phyloP scores from a whole-genome alignment of 2,113 vertebrate species.

The Myxocyprinus asiaticus region DNA sequence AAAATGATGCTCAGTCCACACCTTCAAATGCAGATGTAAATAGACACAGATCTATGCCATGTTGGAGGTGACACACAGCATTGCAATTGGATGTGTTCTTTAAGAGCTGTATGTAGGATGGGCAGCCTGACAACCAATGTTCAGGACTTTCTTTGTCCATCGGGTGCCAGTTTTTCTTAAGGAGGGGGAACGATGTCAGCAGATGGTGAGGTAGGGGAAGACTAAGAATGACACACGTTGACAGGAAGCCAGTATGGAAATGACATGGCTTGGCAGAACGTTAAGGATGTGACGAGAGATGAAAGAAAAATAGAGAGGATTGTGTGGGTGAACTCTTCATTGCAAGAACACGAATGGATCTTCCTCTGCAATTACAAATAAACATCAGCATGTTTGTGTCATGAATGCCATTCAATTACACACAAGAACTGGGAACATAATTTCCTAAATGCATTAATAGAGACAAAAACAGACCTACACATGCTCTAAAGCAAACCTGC shows the following conservation, averaged over 20 bases:
- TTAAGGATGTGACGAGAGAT: constrained; percentile 2
- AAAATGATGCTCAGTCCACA: too few relatives aligned
- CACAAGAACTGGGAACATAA: neutral
- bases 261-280: constrained; percentile 28
- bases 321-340: neutral
- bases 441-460: neutral
- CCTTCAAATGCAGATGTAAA: too few relatives aligned
- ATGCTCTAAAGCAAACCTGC: too few relatives aligned
- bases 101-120: neutral
- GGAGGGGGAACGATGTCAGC: constrained; percentile 2
- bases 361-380: neutral
- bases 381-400: neutral
- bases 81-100: neutral
- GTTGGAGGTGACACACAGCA: too few relatives aligned
- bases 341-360: constrained; percentile 3
- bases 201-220: constrained; percentile 29
- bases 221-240: constrained; percentile 8
- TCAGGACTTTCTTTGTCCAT: neutral
- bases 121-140: neutral
- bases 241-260: constrained; percentile 25
- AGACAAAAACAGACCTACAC: neutral
- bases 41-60: too few relatives aligned
- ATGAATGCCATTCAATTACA: neutral
- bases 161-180: neutral
- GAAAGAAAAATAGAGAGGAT: neutral